These are phyloP conservation scores for Pollimyrus isidori DNA, from an alignment of 2,113 vertebrate genomes.

Conservation along the genomic window DNA sequence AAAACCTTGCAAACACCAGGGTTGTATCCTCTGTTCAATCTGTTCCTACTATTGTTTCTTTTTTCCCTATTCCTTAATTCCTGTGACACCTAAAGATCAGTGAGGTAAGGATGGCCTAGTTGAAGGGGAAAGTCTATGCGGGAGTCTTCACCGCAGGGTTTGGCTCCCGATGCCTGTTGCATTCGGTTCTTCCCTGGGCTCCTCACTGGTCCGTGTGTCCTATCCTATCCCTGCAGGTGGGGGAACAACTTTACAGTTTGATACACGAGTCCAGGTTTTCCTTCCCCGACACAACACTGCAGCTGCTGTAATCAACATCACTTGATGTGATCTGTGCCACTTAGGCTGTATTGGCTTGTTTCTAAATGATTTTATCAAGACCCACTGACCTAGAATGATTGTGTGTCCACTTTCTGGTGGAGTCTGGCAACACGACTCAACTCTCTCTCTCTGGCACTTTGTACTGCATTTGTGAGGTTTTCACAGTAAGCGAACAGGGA, in stretches of 20 bases:
- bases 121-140: background rate
- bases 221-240: conserved; percentile 4
- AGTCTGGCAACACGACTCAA: background rate
- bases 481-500: background rate
- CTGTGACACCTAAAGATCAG: background rate
- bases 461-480: background rate
- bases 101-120: background rate
- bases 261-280: background rate
- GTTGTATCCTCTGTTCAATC: too few relatives aligned
- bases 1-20: too few relatives aligned
- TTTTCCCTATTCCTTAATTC: background rate
- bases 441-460: conserved; percentile 7
- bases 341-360: background rate
- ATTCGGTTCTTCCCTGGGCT: conserved; percentile 8
- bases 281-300: conserved; percentile 4
- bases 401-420: background rate
- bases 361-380: background rate
- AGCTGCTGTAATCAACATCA: background rate
- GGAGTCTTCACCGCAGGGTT: background rate
- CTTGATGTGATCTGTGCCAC: background rate
- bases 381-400: background rate
- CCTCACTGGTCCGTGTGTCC: conserved; percentile 4
- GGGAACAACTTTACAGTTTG: background rate
- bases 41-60: too few relatives aligned
- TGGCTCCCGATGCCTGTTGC: conserved; percentile 5